Base-by-base conservation (phyloP, 2,888 invertebrate species). In the Adelphocoris suturalis region DNA sequence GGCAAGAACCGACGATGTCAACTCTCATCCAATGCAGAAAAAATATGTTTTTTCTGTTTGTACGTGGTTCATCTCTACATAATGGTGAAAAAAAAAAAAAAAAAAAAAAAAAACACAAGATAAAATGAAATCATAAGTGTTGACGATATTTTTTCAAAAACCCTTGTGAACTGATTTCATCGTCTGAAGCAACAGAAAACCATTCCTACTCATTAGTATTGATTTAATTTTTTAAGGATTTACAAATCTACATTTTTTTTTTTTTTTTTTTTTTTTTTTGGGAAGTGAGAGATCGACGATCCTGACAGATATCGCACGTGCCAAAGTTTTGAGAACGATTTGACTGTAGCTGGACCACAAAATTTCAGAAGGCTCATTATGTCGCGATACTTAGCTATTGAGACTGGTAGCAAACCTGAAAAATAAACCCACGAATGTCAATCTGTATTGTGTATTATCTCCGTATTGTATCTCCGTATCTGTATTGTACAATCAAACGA, bases 201-300 rank as follows among this genome's bases (percentile, higher is more conserved):
- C 80, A 81, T 48, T 81, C 81, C 23, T 1, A 48, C 48, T 48
- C 3, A 47, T 81, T 46, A 46, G 46, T 37, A 48, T n/a, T 13
- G 81, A 81, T 81, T 81, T 47, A 2, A 81, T 81, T 81, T 81
- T 80, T 80, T 16, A 48, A 47, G 48, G 48, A 81, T 81, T 48
- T 16, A 48, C 48, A 81, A 81, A 81, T 81, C 48, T 23, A 19
- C 81, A 48, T 47, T 12, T 48, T 47, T 47, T 47, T 81, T 81
- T 81, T n/a, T 47, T 12, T 48, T 47, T 47, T 47, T 81, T 81
- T 81, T 47, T 12, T 48, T 47, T 47, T 47, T 81, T 81, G 47
- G 48, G 48, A 46, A 81, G 48, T 19, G 47, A 47, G 46, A 81
- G 81, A 81, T 48, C 48, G 81, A 48, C 48, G 5, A 81, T 81